phyloP scores from a whole-genome alignment of 53 echinoderm and acorn worm genomes.

The Luidia sarsii region DNA sequence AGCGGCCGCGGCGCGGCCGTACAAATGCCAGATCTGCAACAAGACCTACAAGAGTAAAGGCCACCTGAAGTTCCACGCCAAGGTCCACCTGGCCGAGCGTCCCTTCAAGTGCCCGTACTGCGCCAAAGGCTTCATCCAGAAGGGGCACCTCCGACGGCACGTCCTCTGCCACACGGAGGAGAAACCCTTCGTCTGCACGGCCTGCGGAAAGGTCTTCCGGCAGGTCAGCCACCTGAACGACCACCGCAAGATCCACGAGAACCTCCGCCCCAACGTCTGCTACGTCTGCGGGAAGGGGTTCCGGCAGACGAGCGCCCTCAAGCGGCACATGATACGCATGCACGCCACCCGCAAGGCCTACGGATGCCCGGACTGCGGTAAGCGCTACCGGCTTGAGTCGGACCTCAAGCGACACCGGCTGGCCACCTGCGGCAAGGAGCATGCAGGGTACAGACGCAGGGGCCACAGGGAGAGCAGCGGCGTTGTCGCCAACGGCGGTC shows the following conservation, averaged over 20 bases:
- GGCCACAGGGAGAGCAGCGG: too few species aligned
- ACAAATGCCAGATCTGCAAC: neutral
- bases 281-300: slow-evolving; percentile 53
- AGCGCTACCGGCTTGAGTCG: slow-evolving; percentile 42
- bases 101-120: slow-evolving; percentile 37
- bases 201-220: slow-evolving; percentile 44
- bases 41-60: slow-evolving; percentile 46
- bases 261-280: slow-evolving; percentile 45
- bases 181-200: slow-evolving; percentile 31
- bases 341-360: slow-evolving; percentile 48
- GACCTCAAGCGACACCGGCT: slow-evolving; percentile 50
- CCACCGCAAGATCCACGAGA: slow-evolving; percentile 45
- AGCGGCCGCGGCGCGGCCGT: neutral
- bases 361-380: slow-evolving; percentile 34
- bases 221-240: slow-evolving; percentile 47
- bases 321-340: slow-evolving; percentile 48
- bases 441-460: neutral
- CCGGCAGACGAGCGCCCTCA: slow-evolving; percentile 47
- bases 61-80: slow-evolving; percentile 31
- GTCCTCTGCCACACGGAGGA: slow-evolving; percentile 37
- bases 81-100: slow-evolving; percentile 26
- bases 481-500: too few species aligned
- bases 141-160: slow-evolving; percentile 37
- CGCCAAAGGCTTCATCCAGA: slow-evolving; percentile 36
- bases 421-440: slow-evolving; percentile 7